phyloP scores from a whole-genome alignment of 2,113 vertebrate species.

The Calyptomena viridis region DNA sequence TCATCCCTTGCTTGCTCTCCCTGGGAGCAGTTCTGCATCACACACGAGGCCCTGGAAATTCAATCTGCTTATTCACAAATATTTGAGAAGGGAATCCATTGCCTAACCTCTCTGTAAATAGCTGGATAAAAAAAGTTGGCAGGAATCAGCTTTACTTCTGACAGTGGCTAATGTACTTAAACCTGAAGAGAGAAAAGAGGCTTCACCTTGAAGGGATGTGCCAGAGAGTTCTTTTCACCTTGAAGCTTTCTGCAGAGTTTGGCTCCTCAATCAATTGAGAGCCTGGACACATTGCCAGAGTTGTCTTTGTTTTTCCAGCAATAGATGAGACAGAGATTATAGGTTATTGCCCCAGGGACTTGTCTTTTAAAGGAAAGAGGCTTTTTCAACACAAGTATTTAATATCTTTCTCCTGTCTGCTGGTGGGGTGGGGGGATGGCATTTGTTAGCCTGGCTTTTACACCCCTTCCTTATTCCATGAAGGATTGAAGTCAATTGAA shows the following conservation, averaged over 20 bases:
- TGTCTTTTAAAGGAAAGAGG: not conserved
- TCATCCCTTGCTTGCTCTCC: not conserved
- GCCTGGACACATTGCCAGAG: not conserved
- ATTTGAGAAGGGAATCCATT: not conserved
- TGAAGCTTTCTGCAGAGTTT: not conserved
- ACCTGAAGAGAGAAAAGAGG: not conserved
- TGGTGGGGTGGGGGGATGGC: not conserved
- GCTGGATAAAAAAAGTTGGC: not conserved
- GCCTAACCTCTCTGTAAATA: constrained; percentile 19
- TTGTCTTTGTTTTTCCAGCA: constrained; percentile 19
- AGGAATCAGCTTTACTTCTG: not conserved
- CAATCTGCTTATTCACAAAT: constrained; percentile 48
- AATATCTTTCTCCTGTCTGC: not conserved
- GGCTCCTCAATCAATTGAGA: not conserved
- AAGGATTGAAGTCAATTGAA: not conserved
- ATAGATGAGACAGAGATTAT: constrained; percentile 5
- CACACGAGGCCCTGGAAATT: not conserved
- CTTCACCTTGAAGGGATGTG: not conserved
- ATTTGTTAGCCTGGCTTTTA: not conserved
- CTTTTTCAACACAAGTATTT: not conserved
- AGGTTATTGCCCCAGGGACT: not conserved
- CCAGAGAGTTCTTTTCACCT: constrained; percentile 8
- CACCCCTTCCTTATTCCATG: not conserved
- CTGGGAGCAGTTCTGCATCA: not conserved
- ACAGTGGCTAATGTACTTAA: not conserved